A percentile compares a stretch with the other conserved stretches of the same genome.
phyloP scores from a whole-genome alignment of 2,888 invertebrate species.

The Leucoptera coffeella region DNA sequence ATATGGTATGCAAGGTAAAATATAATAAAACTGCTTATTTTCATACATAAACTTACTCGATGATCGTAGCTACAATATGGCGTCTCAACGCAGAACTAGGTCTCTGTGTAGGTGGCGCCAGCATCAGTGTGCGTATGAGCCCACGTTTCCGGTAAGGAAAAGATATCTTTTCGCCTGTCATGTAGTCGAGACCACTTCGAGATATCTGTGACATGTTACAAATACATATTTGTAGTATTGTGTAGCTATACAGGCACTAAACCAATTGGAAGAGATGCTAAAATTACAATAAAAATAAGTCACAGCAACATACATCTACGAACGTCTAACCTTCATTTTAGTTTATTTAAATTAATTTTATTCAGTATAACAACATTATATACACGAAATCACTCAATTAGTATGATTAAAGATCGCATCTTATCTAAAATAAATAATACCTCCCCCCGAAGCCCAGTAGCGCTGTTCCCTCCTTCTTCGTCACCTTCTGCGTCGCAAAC shows the following conservation, averaged over 20 bases:
- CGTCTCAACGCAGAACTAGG: slow-evolving; percentile 74
- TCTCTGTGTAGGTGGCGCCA: slow-evolving; percentile 75
- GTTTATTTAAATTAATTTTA: not conserved
- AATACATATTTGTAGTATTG: no score
- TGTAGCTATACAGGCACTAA: no score
- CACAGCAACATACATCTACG: no score
- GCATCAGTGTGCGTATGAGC: slow-evolving; percentile 73
- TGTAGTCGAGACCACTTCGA: slow-evolving; percentile 34
- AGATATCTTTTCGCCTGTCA: slow-evolving; percentile 25
- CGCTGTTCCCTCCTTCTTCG: slow-evolving; percentile 51
- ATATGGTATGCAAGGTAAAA: no score
- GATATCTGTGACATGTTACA: slow-evolving; percentile 13
- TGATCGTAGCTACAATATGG: slow-evolving; percentile 79
- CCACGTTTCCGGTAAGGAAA: slow-evolving; percentile 74
- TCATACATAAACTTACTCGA: slow-evolving; percentile 74
- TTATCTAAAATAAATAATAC: no score
- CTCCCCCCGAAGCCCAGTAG: slow-evolving; percentile 1
- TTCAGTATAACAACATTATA: not conserved
- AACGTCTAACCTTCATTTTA: no score
- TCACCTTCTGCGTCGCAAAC: slow-evolving; percentile 83
- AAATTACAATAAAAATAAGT: no score
- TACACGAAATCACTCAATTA: no score
- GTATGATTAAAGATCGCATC: no score
- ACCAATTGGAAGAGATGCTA: no score
- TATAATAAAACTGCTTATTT: no score